A percentile compares a stretch with the other conserved stretches of the same genome.
Conservation (phyloP, 2,888 invertebrate species). For the Drosophila crucigera region DNA sequence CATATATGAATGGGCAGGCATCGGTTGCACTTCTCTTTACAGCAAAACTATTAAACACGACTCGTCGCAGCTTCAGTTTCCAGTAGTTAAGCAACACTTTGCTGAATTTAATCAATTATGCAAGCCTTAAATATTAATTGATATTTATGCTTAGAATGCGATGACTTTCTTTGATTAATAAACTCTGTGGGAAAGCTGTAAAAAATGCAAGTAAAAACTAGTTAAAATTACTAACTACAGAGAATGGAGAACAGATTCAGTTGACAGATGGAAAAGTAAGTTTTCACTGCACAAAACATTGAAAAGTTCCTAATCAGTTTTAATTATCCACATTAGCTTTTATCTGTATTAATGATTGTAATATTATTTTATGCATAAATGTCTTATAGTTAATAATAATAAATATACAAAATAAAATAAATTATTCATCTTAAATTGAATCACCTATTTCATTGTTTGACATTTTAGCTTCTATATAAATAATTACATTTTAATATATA, state of each 20-base stretch:
- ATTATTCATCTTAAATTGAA: no score
- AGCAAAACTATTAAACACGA: slow-evolving; percentile 33
- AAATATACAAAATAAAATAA: not conserved
- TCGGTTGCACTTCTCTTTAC: slow-evolving; percentile 11
- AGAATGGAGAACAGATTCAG: not conserved
- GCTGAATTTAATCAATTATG: not conserved
- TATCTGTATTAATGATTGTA: not conserved
- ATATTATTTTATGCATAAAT: not conserved
- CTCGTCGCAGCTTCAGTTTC: slow-evolving; percentile 13
- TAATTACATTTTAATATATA: not conserved
- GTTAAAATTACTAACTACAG: not conserved
- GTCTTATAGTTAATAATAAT: not conserved
- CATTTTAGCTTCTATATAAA: not conserved
- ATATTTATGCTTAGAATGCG: not conserved
- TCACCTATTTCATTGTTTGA: not conserved
- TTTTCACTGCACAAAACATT: not conserved
- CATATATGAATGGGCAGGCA: slow-evolving; percentile 37
- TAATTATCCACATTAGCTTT: not conserved
- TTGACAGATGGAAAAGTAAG: not conserved
- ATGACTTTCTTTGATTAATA: not conserved
- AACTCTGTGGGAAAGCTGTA: no score
- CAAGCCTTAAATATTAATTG: not conserved
- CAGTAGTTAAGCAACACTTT: slow-evolving; percentile 34
- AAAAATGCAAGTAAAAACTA: not conserved
- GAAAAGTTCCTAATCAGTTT: not conserved